phyloP scores from a whole-genome alignment of 2,888 invertebrate genomes.

The Eurois occulta region DNA sequence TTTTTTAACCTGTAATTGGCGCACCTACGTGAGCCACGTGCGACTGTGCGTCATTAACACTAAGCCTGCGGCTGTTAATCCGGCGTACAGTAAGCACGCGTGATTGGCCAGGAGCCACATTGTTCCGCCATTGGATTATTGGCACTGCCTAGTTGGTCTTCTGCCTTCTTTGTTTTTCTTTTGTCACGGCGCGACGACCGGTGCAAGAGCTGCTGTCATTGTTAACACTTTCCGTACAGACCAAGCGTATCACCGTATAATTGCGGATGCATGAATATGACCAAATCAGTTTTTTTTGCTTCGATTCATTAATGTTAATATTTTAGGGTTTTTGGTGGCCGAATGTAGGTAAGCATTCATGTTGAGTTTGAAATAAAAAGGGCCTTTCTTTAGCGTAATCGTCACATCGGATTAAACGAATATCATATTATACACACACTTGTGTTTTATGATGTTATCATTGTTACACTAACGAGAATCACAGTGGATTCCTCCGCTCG shows the following conservation, averaged over 20 bases:
- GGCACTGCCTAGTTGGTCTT: not conserved
- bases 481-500: conserved; percentile 15
- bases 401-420: not conserved
- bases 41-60: not conserved
- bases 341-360: not conserved
- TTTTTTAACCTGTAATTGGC: conserved; percentile 42
- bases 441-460: not conserved
- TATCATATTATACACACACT: not conserved
- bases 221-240: not conserved
- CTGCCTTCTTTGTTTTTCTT: not conserved
- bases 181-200: not conserved
- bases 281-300: not conserved
- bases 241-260: not conserved
- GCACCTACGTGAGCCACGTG: not conserved
- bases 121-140: conserved; percentile 28
- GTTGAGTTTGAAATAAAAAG: not conserved
- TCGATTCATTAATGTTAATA: not conserved
- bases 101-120: conserved; percentile 27
- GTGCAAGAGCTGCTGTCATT: not conserved
- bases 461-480: not conserved
- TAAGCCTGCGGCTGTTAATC: conserved; percentile 46
- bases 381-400: not conserved
- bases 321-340: not conserved
- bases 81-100: conserved; percentile 45
- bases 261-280: not conserved